Conservation (phyloP, 2,113 vertebrate genomes). For the Aldabrachelys gigantea region DNA sequence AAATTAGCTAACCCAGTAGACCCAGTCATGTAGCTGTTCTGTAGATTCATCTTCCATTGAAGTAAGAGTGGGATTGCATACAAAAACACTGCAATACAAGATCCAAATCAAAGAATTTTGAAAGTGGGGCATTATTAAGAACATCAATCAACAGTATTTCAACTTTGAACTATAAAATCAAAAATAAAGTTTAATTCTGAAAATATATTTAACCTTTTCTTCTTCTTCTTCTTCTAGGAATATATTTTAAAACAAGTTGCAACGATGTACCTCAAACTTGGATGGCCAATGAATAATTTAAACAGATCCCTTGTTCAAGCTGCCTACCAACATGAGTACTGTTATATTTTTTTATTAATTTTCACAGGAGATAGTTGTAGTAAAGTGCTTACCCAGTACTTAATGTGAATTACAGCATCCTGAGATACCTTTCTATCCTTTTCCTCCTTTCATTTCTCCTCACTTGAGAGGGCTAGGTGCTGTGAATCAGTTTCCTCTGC, state of each 20-base stretch:
- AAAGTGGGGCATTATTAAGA: neutral
- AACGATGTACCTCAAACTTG: slow-evolving; percentile 92
- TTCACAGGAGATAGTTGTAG: neutral
- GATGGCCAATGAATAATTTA: slow-evolving; percentile 88
- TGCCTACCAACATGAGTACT: slow-evolving; percentile 94
- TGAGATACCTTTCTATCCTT: slow-evolving; percentile 26
- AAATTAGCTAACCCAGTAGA: neutral
- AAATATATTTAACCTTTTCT: neutral
- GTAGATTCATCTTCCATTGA: neutral
- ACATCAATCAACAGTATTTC: neutral
- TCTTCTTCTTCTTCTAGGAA: slow-evolving; percentile 77
- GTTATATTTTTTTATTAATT: slow-evolving; percentile 29
- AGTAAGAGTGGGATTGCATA: neutral
- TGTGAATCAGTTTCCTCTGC: slow-evolving; percentile 8
- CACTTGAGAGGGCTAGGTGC: neutral
- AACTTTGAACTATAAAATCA: neutral
- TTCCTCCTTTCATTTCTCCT: slow-evolving; percentile 16
- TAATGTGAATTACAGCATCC: slow-evolving; percentile 17
- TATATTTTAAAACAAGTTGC: slow-evolving; percentile 96
- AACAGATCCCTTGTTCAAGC: slow-evolving; percentile 89
- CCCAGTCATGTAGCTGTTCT: neutral
- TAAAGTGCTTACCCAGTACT: neutral
- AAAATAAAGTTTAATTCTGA: slow-evolving; percentile 1
- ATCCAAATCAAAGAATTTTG: neutral
- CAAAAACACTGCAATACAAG: neutral